phyloP scores from a whole-genome alignment of 2,888 invertebrate species.

The Aromia moschata region DNA sequence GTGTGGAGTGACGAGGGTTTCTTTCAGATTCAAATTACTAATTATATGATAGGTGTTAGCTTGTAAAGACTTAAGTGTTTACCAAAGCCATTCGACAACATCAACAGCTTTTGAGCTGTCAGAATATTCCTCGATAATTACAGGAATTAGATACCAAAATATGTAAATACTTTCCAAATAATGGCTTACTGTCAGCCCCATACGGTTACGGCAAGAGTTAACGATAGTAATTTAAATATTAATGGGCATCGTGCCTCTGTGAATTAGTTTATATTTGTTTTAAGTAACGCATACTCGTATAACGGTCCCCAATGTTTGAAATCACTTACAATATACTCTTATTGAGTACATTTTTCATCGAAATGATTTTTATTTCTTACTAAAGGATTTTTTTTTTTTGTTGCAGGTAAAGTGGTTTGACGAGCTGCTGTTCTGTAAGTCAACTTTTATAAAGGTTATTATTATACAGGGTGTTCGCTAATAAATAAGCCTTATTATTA shows the following conservation, averaged over 20 bases:
- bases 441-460: no score
- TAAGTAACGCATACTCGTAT: background rate
- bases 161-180: conserved; percentile 7
- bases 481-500: no score
- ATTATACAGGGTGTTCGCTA: no score
- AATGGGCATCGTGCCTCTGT: conserved; percentile 3
- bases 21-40: conserved; percentile 22
- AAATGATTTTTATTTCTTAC: no score
- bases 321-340: no score
- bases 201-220: conserved; percentile 4
- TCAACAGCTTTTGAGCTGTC: conserved; percentile 10
- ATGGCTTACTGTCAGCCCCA: background rate
- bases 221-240: conserved; percentile 17
- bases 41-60: conserved; percentile 22
- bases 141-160: conserved; percentile 12
- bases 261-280: background rate
- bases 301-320: no score
- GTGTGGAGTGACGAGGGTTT: conserved; percentile 12
- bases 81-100: conserved; percentile 1
- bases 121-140: conserved; percentile 14
- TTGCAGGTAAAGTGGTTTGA: no score
- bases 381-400: no score
- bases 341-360: no score
- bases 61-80: conserved; percentile 14
- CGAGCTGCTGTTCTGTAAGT: no score